A percentile compares a stretch with the other conserved stretches of the same genome.
Conservation (phyloP, 2,113 vertebrate species). For the Xyrauchen texanus region DNA sequence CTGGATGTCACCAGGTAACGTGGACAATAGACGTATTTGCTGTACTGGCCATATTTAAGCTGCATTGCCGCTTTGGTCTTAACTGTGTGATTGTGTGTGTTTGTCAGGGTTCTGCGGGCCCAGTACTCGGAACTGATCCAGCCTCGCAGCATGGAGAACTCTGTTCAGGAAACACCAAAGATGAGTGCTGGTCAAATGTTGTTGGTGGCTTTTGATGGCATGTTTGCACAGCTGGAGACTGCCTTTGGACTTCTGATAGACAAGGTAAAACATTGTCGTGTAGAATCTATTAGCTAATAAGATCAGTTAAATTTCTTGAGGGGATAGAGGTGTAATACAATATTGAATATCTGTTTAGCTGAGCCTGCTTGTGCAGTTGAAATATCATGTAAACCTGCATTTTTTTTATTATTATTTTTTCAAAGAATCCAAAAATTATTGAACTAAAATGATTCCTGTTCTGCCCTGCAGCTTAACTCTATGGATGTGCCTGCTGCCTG, state of each 20-base stretch:
- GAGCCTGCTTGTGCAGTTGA: too few relatives aligned
- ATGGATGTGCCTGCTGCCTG: conserved; percentile 92
- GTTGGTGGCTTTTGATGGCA: conserved; percentile 96
- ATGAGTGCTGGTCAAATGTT: conserved; percentile 99
- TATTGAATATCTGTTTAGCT: too few relatives aligned
- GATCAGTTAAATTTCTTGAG: too few relatives aligned
- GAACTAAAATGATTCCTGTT: rapidly evolving
- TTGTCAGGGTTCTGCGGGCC: conserved; percentile 83
- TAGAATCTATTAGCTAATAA: not conserved
- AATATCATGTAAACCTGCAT: too few relatives aligned
- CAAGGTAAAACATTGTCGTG: conserved; percentile 79
- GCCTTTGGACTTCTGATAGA: conserved; percentile 93
- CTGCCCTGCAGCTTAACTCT: conserved; percentile 81
- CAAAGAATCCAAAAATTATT: too few relatives aligned
- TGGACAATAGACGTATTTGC: not conserved
- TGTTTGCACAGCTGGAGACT: conserved; percentile 96
- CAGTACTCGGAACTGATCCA: conserved; percentile 97
- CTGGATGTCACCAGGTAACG: conserved; percentile 88
- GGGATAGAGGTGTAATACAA: too few relatives aligned
- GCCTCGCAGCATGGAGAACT: conserved; percentile 83
- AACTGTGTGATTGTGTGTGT: conserved; percentile 2
- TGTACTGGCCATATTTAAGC: not conserved
- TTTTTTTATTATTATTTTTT: too few relatives aligned
- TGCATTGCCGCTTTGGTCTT: not conserved
- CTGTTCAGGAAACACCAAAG: conserved; percentile 91